Evolutionary conservation across 2,113 vertebrate genomes (phyloP).

Genomic region (Syngnathus scovelli): DNA sequence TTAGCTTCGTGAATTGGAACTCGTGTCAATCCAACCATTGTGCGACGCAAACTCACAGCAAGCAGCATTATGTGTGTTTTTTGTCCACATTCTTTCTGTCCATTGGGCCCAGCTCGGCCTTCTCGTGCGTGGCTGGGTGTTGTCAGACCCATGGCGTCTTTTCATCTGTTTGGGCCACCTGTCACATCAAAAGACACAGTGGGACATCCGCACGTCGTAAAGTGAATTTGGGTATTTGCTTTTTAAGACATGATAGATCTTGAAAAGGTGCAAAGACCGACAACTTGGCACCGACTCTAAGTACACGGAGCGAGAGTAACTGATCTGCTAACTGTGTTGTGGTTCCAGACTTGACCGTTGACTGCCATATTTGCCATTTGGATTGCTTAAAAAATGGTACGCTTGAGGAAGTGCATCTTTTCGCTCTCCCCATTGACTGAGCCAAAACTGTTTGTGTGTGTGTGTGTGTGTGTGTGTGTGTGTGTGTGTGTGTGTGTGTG

Average conservation of each 20-base stretch:
- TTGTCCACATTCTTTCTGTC: conserved; percentile 7
- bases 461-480: conserved; percentile 30
- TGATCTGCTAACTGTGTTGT: too few species aligned
- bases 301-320: too few species aligned
- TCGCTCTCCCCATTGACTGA: conserved; percentile 47
- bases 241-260: too few species aligned
- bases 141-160: not conserved
- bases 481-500: conserved; percentile 56
- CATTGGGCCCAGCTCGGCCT: not conserved
- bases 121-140: too few species aligned
- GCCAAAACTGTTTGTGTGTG: conserved; percentile 33
- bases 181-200: too few species aligned
- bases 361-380: too few species aligned
- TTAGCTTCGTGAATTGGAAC: conserved; percentile 21
- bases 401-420: conserved; percentile 17
- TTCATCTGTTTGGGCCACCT: not conserved
- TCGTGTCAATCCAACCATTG: conserved; percentile 59
- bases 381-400: too few species aligned
- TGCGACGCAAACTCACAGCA: conserved; percentile 41
- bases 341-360: too few species aligned
- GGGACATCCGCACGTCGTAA: too few species aligned
- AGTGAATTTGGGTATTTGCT: too few species aligned
- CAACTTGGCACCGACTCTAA: too few species aligned
- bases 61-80: conserved; percentile 45
- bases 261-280: too few species aligned